Conservation (phyloP, 2,113 vertebrate species). For the Dasyprocta punctata region DNA sequence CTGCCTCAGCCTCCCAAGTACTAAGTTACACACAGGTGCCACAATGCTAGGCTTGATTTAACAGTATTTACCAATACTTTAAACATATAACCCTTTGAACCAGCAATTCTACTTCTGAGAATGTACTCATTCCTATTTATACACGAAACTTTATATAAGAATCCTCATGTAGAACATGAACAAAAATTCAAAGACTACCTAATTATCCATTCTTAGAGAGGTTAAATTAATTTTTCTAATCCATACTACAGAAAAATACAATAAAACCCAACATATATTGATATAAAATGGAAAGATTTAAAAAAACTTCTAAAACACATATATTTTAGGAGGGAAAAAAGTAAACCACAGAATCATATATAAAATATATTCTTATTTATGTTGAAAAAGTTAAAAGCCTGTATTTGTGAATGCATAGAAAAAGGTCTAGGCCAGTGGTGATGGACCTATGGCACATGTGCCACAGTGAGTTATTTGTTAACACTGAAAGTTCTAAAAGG, state of each 20-base stretch:
- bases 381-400: neutral
- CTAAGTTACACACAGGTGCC: neutral
- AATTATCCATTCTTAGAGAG: neutral
- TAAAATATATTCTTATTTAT: neutral
- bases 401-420: neutral
- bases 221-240: slow-evolving; percentile 37
- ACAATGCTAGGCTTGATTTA: neutral
- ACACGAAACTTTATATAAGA: neutral
- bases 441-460: neutral
- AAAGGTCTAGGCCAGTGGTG: neutral
- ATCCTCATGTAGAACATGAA: neutral
- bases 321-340: slow-evolving; percentile 8
- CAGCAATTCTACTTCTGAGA: slow-evolving; percentile 32
- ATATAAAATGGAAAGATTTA: neutral
- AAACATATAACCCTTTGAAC: neutral
- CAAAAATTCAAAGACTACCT: neutral
- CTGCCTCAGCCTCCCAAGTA: neutral
- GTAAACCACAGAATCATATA: neutral
- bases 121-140: neutral
- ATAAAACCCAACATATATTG: neutral
- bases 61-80: slow-evolving; percentile 22
- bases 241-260: slow-evolving; percentile 1
- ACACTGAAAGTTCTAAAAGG: neutral
- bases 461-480: neutral
- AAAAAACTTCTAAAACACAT: neutral